phyloP scores from a whole-genome alignment of 2,888 invertebrate species.

The Mythimna loreyi region DNA sequence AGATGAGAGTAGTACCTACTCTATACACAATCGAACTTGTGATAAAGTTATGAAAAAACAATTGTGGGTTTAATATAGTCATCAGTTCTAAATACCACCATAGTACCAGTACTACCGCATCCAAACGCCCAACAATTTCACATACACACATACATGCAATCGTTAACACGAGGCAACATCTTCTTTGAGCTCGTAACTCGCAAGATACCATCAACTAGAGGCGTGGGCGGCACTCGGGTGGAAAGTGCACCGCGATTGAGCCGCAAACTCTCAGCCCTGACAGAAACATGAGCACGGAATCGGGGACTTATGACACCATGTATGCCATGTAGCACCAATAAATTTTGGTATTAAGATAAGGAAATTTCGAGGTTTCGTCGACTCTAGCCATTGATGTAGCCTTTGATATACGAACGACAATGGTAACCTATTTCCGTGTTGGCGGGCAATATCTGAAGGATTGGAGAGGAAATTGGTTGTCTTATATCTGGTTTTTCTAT shows the following conservation, averaged over 20 bases:
- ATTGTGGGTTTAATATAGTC: neutral
- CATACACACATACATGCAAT: conserved; percentile 58
- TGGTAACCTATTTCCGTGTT: conserved; percentile 55
- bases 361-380: conserved; percentile 59
- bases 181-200: conserved; percentile 73
- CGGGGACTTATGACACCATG: conserved; percentile 77
- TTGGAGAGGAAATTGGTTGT: conserved; percentile 25
- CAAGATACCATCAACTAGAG: conserved; percentile 67
- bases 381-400: conserved; percentile 54
- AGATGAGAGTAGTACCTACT: too few relatives aligned
- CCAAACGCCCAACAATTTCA: conserved; percentile 32
- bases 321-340: conserved; percentile 66
- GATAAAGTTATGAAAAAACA: too few relatives aligned
- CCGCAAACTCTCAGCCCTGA: conserved; percentile 56
- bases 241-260: conserved; percentile 61
- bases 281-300: conserved; percentile 64
- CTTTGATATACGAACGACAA: conserved; percentile 56
- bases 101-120: conserved; percentile 42
- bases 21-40: too few relatives aligned
- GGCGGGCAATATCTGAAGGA: conserved; percentile 29
- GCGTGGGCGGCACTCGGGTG: conserved; percentile 67
- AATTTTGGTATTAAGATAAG: conserved; percentile 78
- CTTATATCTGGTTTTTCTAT: conserved; percentile 13
- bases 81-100: neutral
- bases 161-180: conserved; percentile 66